phyloP scores from a whole-genome alignment of 1,140 invertebrate genomes.

The Drosophila mauritiana region DNA sequence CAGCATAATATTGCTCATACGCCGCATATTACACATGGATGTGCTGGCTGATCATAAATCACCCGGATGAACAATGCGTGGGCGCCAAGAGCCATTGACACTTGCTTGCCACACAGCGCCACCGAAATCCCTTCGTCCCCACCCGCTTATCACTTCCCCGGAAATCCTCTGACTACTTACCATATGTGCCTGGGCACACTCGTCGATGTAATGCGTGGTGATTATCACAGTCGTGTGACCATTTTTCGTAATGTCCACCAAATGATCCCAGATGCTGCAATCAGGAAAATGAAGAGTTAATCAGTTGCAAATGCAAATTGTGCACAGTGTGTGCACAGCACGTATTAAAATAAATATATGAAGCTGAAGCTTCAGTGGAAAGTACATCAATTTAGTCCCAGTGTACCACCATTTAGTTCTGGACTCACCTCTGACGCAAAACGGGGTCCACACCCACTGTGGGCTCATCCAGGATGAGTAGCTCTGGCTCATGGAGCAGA shows the following conservation, averaged over 20 bases:
- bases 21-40: slow-evolving; percentile 74
- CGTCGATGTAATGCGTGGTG: slow-evolving; percentile 99
- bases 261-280: slow-evolving; percentile 96
- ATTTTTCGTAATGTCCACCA: slow-evolving; percentile 94
- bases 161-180: slow-evolving; percentile 85
- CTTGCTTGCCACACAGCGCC: slow-evolving; percentile 16
- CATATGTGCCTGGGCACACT: slow-evolving; percentile 95
- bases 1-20: slow-evolving; percentile 76
- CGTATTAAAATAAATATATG: too few species aligned
- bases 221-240: slow-evolving; percentile 97
- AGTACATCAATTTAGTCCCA: not conserved
- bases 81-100: slow-evolving; percentile 73
- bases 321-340: not conserved
- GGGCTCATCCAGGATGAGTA: slow-evolving; percentile 96
- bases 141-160: not conserved
- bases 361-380: too few species aligned
- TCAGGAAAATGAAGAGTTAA: slow-evolving; percentile 53
- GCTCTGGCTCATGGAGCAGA: slow-evolving; percentile 94
- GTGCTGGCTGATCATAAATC: slow-evolving; percentile 72
- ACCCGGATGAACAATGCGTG: slow-evolving; percentile 72
- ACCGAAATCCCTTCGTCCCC: not conserved
- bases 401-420: slow-evolving; percentile 43
- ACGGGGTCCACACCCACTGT: slow-evolving; percentile 98
- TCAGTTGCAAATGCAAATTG: not conserved
- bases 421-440: slow-evolving; percentile 91